Conservation (phyloP, 64 coral and sea anemone species). For the Cladopsammia gracilis region DNA sequence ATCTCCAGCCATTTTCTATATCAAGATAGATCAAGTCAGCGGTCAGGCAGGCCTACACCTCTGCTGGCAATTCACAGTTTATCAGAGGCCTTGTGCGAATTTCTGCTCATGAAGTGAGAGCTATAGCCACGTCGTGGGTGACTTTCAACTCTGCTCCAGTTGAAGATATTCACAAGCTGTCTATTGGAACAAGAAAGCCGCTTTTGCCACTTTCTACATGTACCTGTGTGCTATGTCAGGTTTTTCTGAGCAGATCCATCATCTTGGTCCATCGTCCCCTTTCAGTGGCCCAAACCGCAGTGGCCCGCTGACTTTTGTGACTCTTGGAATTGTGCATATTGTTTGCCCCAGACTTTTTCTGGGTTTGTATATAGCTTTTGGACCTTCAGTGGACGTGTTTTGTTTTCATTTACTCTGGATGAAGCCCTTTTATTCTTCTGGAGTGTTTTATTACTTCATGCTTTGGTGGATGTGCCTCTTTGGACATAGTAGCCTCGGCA, state of each 20-base stretch:
- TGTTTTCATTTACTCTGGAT: not conserved
- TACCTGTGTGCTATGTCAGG: conserved; percentile 10
- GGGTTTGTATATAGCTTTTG: too few relatives aligned
- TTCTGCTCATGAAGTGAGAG: too few relatives aligned
- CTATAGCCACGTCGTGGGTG: conserved; percentile 5
- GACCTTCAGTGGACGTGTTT: not conserved
- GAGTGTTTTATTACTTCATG: not conserved
- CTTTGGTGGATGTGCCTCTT: not conserved
- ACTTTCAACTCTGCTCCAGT: conserved; percentile 26
- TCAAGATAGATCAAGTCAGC: too few relatives aligned
- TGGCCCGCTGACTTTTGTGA: not conserved
- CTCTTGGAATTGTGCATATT: too few relatives aligned
- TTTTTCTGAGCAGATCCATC: conserved; percentile 28
- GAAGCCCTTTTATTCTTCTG: too few relatives aligned
- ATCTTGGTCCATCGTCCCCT: not conserved
- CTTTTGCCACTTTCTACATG: conserved; percentile 13
- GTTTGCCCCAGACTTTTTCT: too few relatives aligned
- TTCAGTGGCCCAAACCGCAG: too few relatives aligned
- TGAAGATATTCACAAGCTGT: conserved; percentile 5
- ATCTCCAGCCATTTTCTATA: too few relatives aligned
- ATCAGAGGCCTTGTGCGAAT: too few relatives aligned
- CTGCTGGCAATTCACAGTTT: too few relatives aligned
- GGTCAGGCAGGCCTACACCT: too few relatives aligned
- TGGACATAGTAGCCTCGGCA: not conserved
- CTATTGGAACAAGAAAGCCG: conserved; percentile 30